These are phyloP conservation scores for Eilema caniola DNA, from an alignment of 2,888 invertebrate species.

Conservation along the genomic window DNA sequence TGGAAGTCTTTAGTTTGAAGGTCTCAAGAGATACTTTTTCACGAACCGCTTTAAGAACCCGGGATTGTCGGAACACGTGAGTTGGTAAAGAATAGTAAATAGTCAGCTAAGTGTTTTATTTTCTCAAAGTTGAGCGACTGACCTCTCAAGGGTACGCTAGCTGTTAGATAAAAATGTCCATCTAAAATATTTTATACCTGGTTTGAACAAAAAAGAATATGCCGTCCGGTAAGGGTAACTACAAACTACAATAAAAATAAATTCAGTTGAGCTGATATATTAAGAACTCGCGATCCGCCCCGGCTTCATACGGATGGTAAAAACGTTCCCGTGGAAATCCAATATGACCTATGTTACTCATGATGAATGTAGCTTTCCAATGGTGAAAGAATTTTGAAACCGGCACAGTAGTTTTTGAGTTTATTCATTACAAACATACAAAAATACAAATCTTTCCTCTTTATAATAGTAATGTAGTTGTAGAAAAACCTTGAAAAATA, in stretches of 20 bases:
- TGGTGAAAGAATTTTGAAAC: too few species aligned
- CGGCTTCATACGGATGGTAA: too few species aligned
- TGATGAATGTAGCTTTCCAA: too few species aligned
- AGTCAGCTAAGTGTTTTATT: conserved; percentile 1
- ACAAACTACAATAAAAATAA: not conserved
- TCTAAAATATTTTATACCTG: not conserved
- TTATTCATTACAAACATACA: too few species aligned
- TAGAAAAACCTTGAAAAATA: too few species aligned
- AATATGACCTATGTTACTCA: too few species aligned
- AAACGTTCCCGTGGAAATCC: too few species aligned
- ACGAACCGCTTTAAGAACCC: not conserved
- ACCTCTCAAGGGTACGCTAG: not conserved
- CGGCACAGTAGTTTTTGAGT: too few species aligned
- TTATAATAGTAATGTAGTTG: too few species aligned
- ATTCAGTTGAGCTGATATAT: not conserved
- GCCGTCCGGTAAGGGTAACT: not conserved
- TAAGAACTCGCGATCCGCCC: too few species aligned
- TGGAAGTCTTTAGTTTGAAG: not conserved
- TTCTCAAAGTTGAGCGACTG: not conserved
- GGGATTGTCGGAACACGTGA: not conserved
- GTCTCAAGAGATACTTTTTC: not conserved
- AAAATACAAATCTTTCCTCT: too few species aligned
- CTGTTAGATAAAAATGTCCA: not conserved
- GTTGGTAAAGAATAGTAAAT: conserved; percentile 3
- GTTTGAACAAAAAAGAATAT: not conserved